Percentiles rank a stretch among this genome's conserved stretches.
Conservation (phyloP, 2,797 vertebrate species). For the Gallinago stenura region DNA sequence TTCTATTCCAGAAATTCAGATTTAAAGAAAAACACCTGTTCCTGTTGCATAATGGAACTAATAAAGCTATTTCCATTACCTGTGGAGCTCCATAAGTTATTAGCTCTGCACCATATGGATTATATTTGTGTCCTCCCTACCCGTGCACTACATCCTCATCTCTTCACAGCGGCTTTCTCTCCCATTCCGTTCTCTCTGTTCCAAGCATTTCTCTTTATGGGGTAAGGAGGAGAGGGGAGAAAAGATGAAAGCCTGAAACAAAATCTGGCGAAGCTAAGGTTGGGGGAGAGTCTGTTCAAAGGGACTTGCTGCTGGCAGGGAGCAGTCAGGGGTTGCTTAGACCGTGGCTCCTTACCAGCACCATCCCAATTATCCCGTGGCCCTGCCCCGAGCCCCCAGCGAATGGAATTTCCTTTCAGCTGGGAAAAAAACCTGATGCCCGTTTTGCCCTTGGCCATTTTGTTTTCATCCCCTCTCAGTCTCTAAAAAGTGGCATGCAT, state of each 20-base stretch:
- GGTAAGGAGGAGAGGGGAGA: neutral
- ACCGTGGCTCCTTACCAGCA: neutral
- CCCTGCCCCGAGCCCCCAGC: neutral
- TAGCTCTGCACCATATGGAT: neutral
- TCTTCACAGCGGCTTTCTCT: neutral
- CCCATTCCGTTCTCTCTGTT: neutral
- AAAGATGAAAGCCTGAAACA: neutral
- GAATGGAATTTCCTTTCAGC: neutral
- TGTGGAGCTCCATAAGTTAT: neutral
- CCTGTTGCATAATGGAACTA: neutral
- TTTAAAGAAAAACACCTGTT: neutral
- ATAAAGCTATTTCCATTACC: neutral
- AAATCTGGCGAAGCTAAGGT: neutral
- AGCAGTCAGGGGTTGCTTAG: neutral
- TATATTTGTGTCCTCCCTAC: neutral
- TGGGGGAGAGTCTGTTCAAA: neutral
- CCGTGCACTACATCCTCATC: accelerated
- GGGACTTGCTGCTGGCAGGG: neutral
- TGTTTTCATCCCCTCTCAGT: neutral
- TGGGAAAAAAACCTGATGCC: neutral
- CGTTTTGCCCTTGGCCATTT: slow-evolving; percentile 29
- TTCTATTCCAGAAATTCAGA: neutral
- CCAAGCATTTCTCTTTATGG: neutral
- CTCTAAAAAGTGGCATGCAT: neutral
- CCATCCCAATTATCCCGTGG: neutral